Evolutionary conservation across 1,140 invertebrate species (phyloP), one percentile per base, ranked within the genome.

Genomic region (Periplaneta americana): DNA sequence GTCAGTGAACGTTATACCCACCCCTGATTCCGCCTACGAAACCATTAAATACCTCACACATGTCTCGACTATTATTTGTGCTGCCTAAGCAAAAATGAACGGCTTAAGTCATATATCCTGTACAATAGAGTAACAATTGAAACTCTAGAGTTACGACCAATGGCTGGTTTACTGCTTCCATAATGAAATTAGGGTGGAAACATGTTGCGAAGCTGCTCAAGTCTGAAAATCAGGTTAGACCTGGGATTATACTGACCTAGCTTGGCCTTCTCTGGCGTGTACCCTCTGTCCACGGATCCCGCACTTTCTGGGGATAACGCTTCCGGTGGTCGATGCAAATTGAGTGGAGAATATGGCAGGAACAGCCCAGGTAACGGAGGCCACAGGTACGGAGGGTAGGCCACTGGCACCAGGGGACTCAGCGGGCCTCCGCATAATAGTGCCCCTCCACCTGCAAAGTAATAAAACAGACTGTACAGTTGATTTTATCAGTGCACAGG

Each of bases 301-400:
- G 85, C 87, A 31, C 85, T 81, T 66, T 88, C 87, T 0, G 88
- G 88, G 83, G 87, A 89, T 6, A 86, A 48, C 22, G 87, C 83
- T 83, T 88, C 85, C 17, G 85, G 84, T 74, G 84, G 84, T 74
- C 84, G 85, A 57, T 83, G 82, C 66, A 82, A 81, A 17, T 74
- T 80, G 81, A 80, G 77, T n/a, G 86, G 84, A 34, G 86, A 86
- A 83, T 88, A 88, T 15, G 88, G 88, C 37, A 86, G 85, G 82
- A 87, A 87, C 48, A 66, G 48, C 48, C 48, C 48, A 6, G 48
- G 48, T 28, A 89, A 84, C 0, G 86, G 87, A 79, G 88, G 88
- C 89, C 88, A 89, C 75, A 87, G 85, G 82, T 88, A 89, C 17
- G 87, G 86, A 32, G 86, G 85, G 82, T 88, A 89, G 32, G 85